phyloP scores from a whole-genome alignment of 2,113 vertebrate genomes.

The Crotalus viridis region DNA sequence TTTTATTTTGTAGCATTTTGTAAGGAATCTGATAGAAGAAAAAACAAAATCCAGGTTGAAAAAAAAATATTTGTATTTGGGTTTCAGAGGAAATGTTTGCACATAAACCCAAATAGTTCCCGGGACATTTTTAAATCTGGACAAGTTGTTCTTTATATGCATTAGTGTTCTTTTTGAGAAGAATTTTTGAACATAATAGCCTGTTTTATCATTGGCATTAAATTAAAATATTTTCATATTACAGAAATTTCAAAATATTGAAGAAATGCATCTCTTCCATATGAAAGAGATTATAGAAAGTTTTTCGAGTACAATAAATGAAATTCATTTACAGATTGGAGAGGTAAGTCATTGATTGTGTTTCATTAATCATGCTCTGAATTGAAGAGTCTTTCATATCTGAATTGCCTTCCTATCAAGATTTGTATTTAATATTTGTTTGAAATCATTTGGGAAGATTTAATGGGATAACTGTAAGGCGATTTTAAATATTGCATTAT shows the following conservation, averaged over 20 bases:
- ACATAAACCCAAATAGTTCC: background rate
- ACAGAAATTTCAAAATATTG: slow-evolving; percentile 97
- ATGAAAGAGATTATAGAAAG: slow-evolving; percentile 94
- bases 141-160: background rate
- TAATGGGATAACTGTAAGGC: background rate
- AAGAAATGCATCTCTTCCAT: slow-evolving; percentile 90
- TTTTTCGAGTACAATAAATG: slow-evolving; percentile 87
- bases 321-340: slow-evolving; percentile 90
- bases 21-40: background rate
- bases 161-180: background rate
- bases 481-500: background rate
- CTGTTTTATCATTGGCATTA: slow-evolving; percentile 16
- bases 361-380: background rate
- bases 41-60: background rate
- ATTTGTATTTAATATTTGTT: background rate
- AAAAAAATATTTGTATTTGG: background rate
- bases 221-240: slow-evolving; percentile 54
- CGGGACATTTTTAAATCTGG: background rate
- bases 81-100: background rate
- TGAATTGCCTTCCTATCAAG: background rate
- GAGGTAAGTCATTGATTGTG: slow-evolving; percentile 77
- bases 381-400: background rate
- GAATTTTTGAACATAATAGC: background rate
- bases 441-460: background rate
- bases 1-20: background rate